phyloP scores from a whole-genome alignment of 64 coral and sea anemone species.

The Pocillopora damicornis region DNA sequence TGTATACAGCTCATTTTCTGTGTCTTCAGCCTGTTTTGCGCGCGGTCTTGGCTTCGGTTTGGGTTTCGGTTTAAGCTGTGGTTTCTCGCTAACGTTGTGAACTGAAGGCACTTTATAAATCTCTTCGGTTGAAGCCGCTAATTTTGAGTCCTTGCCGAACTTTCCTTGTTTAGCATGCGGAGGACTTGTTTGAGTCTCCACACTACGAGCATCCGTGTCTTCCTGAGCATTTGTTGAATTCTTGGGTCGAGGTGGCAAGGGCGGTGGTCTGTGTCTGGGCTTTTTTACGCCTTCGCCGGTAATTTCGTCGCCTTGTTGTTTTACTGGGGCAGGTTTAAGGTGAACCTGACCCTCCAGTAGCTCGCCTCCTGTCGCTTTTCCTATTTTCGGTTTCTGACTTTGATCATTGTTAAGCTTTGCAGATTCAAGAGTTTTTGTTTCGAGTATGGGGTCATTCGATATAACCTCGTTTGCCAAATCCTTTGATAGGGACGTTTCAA shows the following conservation, averaged over 20 bases:
- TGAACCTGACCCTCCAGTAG: neutral
- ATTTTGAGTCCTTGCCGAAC: neutral
- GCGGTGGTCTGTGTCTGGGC: conserved; percentile 2
- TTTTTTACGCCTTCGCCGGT: neutral
- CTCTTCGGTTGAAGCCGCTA: neutral
- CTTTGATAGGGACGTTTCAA: neutral
- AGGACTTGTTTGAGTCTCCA: neutral
- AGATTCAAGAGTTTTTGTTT: neutral
- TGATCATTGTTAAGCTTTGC: neutral
- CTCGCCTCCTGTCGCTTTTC: neutral
- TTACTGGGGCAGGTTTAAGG: neutral
- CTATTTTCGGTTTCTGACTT: neutral
- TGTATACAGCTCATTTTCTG: neutral
- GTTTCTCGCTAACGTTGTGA: neutral
- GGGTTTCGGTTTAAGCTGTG: conserved; percentile 18
- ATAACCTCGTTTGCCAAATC: neutral
- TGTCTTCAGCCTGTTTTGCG: neutral
- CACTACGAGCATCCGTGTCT: neutral
- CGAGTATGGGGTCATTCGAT: neutral
- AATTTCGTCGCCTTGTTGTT: neutral
- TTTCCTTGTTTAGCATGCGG: neutral
- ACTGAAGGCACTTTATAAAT: neutral
- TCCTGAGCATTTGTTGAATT: neutral
- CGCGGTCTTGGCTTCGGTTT: conserved; percentile 34
- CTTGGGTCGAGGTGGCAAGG: conserved; percentile 10